Evolutionary conservation across 2,113 vertebrate genomes (phyloP).

Genomic region (Scopus umbretta): DNA sequence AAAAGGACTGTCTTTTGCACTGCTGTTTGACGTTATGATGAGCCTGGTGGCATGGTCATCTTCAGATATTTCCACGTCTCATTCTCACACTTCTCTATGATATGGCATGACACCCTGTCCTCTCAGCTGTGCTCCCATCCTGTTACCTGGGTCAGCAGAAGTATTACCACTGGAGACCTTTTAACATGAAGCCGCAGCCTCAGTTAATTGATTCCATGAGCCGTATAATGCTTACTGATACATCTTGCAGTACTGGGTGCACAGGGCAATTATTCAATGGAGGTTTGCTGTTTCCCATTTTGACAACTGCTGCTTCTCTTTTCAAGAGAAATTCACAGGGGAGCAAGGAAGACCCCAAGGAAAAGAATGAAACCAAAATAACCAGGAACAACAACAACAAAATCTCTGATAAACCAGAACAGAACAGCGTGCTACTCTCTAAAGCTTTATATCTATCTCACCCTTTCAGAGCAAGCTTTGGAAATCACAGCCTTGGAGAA

Average conservation of each 20-base stretch:
- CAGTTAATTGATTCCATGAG: neutral
- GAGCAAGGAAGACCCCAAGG: neutral
- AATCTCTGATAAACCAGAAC: neutral
- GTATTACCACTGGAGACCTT: neutral
- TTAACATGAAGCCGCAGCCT: neutral
- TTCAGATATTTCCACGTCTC: neutral
- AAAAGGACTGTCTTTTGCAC: neutral
- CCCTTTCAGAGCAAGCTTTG: conserved; percentile 49
- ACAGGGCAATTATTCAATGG: neutral
- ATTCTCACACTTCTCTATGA: neutral
- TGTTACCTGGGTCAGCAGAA: neutral
- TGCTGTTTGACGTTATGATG: neutral
- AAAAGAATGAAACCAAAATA: neutral
- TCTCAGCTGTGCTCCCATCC: neutral
- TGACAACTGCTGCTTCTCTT: neutral
- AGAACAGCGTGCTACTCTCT: neutral
- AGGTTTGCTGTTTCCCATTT: neutral
- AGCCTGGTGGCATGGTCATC: neutral
- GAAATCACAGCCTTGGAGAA: conserved; percentile 73
- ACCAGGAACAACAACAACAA: neutral
- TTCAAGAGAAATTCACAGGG: neutral
- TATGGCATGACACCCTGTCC: neutral
- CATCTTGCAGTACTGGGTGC: neutral
- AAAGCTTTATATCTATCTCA: neutral
- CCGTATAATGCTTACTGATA: neutral